Percentiles rank a stretch among this genome's conserved stretches.
Evolutionary conservation across 2,113 vertebrate species (phyloP).

Genomic region (Hydropotes inermis): DNA sequence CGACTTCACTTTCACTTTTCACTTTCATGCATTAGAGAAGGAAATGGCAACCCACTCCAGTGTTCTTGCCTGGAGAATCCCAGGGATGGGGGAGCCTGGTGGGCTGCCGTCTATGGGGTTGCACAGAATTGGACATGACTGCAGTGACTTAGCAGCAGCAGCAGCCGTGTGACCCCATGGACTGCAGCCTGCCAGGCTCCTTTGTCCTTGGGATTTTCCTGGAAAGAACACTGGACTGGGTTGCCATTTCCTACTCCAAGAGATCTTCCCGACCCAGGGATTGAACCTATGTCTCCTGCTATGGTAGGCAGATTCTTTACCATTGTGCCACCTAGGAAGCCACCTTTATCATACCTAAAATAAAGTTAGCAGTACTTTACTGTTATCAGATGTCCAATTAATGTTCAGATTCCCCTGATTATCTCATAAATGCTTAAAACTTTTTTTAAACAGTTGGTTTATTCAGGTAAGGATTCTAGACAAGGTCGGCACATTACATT

Average conservation of each 20-base stretch:
- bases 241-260: background rate
- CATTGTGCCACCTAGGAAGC: background rate
- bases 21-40: background rate
- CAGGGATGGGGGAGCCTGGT: background rate
- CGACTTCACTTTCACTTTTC: background rate
- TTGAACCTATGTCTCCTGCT: background rate
- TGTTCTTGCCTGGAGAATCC: background rate
- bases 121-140: background rate
- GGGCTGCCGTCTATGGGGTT: background rate
- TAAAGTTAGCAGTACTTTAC: background rate
- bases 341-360: background rate
- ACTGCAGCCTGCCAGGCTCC: background rate
- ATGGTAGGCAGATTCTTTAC: background rate
- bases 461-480: background rate
- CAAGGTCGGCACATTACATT: background rate
- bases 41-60: background rate
- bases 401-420: conserved; percentile 2
- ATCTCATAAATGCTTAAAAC: background rate
- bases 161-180: background rate
- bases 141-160: background rate
- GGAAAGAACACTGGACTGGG: background rate
- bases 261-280: background rate
- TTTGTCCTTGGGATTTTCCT: background rate
- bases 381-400: background rate
- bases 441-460: background rate